phyloP scores from a whole-genome alignment of 2,113 vertebrate genomes.

The Otis tarda region DNA sequence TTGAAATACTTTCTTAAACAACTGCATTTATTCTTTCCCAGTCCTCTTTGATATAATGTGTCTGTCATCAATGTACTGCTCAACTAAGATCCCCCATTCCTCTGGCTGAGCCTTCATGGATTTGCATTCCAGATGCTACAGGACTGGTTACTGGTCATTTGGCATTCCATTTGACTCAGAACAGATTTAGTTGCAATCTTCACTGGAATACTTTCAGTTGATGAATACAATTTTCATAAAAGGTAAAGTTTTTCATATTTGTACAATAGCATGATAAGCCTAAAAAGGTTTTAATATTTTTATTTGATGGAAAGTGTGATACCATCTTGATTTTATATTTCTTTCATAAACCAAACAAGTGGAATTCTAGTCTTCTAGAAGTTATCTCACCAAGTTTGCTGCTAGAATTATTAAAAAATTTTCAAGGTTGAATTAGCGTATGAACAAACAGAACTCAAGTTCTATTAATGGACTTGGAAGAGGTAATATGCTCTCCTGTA shows the following conservation, averaged over 20 bases:
- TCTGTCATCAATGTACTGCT: background rate
- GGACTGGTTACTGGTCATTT: background rate
- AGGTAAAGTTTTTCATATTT: background rate
- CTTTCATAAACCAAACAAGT: background rate
- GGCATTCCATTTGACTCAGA: background rate
- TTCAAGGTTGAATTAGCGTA: background rate
- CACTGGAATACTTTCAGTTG: background rate
- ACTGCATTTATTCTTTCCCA: background rate
- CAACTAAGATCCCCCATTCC: background rate
- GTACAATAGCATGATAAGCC: background rate
- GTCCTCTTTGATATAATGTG: background rate
- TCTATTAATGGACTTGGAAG: background rate
- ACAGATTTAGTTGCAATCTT: background rate
- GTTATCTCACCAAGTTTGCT: background rate
- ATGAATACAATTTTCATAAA: background rate
- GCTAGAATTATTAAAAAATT: background rate
- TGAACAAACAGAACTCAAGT: background rate
- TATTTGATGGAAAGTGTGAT: background rate
- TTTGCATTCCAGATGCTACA: background rate
- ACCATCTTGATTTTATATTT: background rate
- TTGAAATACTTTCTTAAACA: background rate
- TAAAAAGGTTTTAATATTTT: background rate
- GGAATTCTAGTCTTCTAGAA: background rate
- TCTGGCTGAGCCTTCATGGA: background rate
- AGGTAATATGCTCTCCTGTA: fast-evolving